phyloP scores from a whole-genome alignment of 2,797 vertebrate genomes.

The Otus scops region DNA sequence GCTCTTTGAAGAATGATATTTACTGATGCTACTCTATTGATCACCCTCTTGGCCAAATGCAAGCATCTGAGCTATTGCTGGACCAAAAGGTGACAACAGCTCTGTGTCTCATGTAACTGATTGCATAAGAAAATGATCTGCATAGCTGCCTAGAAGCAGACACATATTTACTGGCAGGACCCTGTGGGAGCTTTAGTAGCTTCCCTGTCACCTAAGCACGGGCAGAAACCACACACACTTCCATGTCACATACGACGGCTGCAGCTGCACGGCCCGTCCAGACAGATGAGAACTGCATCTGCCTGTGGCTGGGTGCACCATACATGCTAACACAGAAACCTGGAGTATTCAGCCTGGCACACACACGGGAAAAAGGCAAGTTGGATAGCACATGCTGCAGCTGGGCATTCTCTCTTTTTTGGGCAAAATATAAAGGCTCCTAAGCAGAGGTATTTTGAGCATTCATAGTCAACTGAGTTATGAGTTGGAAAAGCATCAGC shows the following conservation, averaged over 20 bases:
- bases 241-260: neutral
- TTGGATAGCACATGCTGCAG: neutral
- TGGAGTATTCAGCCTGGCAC: neutral
- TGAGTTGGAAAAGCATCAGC: neutral
- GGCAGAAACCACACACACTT: neutral
- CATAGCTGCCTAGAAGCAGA: neutral
- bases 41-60: neutral
- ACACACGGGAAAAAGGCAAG: neutral
- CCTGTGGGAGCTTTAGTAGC: neutral
- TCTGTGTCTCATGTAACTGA: neutral
- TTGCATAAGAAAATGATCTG: neutral
- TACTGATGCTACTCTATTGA: neutral
- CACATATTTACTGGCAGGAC: neutral
- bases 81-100: neutral
- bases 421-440: slow-evolving; percentile 1
- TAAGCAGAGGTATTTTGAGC: neutral
- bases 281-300: neutral
- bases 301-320: neutral
- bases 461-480: neutral
- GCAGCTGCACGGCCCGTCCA: neutral
- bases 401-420: neutral
- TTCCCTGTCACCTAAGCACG: neutral
- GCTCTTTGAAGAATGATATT: neutral
- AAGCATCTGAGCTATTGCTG: neutral
- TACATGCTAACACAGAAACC: neutral